A percentile compares a stretch with the other conserved stretches of the same genome.
These are phyloP conservation scores for Silvanus unidentatus DNA, from an alignment of 2,888 invertebrate genomes.

Conservation along the genomic window DNA sequence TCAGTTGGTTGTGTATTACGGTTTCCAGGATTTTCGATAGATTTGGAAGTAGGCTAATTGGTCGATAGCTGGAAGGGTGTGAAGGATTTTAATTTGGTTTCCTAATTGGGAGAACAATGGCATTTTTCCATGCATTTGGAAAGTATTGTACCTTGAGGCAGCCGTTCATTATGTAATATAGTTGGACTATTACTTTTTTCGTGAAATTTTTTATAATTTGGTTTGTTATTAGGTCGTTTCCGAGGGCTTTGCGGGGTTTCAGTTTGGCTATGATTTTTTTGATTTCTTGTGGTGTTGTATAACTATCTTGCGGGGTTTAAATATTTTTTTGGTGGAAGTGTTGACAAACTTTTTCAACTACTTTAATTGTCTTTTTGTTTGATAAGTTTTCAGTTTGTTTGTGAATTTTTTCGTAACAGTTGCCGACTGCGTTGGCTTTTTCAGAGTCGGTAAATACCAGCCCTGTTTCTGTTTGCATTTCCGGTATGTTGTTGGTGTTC, in stretches of 20 bases:
- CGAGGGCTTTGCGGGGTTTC: constrained; percentile 16
- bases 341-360: neutral
- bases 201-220: constrained; percentile 6
- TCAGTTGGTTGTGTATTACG: constrained; percentile 13
- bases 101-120: constrained; percentile 7
- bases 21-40: constrained; percentile 16
- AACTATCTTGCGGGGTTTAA: neutral
- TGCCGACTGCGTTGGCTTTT: neutral
- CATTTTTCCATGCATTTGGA: constrained; percentile 7
- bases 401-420: neutral
- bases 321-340: neutral
- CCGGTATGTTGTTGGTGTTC: neutral
- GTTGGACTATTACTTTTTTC: constrained; percentile 10
- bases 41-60: neutral
- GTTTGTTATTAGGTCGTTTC: constrained; percentile 12
- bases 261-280: constrained; percentile 10
- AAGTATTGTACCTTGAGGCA: constrained; percentile 11
- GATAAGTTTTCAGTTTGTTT: too few species aligned
- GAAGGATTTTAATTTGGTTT: constrained; percentile 6
- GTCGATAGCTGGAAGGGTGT: neutral
- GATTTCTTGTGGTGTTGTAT: constrained; percentile 13
- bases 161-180: constrained; percentile 13
- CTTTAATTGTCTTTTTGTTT: neutral
- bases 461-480: neutral
- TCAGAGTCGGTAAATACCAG: neutral